Base-by-base conservation (phyloP, 2,797 vertebrate species). In the Onychomys leucogaster region DNA sequence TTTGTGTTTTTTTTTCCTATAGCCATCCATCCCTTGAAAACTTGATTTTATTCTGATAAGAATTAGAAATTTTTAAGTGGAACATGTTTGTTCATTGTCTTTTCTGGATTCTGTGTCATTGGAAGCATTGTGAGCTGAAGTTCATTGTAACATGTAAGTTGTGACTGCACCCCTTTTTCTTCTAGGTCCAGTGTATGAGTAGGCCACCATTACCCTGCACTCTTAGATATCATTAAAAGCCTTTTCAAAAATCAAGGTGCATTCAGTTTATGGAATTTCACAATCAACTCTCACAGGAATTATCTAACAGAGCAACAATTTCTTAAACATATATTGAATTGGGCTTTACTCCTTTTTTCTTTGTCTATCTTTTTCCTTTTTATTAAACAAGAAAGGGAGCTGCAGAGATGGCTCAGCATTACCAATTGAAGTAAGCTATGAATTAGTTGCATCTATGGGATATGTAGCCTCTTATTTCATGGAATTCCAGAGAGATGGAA, bases 211-310 rank as follows among this genome's bases (percentile, higher is more conserved):
- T 77, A 67, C 32, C 10, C 13, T 82, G 65, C 76, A 52, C 8
- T 85, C 94, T 89, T 11, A 41, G 78, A 65, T 52, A 21, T 82
- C 27, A 82, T 67, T 29, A 88, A 37, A 10, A 89, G 10, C 2
- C 69, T 93, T 93, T 65, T 27, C 41, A 82, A 92, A 92, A 61
- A 87, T n/a, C 57, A 87, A 13, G 91, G 90, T 77, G 52, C 69
- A 37, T 89, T 92, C 89, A 49, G 77, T 61, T 97, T 84, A 78
- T 10, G 37, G 81, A 94, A 92, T 7, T 49, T 91, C 19, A 67
- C 27, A 76, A 65, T 82, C 89, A 94, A 65, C 63, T 90, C 65
- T 49, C 23, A 41, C 32, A 84, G 88, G 14, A 93, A 89, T 73
- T 91, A 92, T 43, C 41, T 87, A 29, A 93, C 93, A 77, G 69